Evolutionary conservation across 2,797 vertebrate genomes (phyloP).

Genomic region (Ataeniobius toweri): DNA sequence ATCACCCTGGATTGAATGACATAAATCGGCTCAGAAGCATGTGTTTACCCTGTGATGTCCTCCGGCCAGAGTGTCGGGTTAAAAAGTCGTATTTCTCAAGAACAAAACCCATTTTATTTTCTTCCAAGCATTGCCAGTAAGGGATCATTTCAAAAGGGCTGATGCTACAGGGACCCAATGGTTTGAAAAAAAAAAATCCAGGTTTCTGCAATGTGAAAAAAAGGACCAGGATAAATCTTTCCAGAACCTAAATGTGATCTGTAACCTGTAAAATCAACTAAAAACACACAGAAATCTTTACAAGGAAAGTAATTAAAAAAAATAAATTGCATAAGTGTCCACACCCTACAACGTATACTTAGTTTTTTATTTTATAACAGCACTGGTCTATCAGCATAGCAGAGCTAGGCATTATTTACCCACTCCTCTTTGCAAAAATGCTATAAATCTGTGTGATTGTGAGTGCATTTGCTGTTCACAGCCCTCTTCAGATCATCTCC

Average conservation of each 20-base stretch:
- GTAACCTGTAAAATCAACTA: background rate
- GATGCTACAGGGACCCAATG: conserved; percentile 18
- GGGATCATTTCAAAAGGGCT: background rate
- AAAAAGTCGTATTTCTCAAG: conserved; percentile 35
- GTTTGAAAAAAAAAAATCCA: conserved; percentile 17
- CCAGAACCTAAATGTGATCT: background rate
- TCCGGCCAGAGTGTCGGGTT: conserved; percentile 58
- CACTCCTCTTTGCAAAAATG: background rate
- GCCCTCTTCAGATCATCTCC: background rate
- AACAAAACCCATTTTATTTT: conserved; percentile 26
- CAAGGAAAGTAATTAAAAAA: background rate
- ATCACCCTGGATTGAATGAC: conserved; percentile 63
- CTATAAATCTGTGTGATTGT: background rate
- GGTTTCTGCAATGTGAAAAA: background rate
- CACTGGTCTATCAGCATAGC: background rate
- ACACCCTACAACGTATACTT: background rate
- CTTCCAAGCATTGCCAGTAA: conserved; percentile 23
- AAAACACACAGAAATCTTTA: background rate
- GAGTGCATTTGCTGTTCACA: background rate
- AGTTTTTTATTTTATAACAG: background rate
- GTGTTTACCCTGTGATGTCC: conserved; percentile 44
- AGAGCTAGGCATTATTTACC: background rate
- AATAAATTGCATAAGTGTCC: background rate
- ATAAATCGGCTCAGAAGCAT: conserved; percentile 63
- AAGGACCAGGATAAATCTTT: background rate